phyloP scores from a whole-genome alignment of 2,113 vertebrate species.

The Zosterops pallidus region DNA sequence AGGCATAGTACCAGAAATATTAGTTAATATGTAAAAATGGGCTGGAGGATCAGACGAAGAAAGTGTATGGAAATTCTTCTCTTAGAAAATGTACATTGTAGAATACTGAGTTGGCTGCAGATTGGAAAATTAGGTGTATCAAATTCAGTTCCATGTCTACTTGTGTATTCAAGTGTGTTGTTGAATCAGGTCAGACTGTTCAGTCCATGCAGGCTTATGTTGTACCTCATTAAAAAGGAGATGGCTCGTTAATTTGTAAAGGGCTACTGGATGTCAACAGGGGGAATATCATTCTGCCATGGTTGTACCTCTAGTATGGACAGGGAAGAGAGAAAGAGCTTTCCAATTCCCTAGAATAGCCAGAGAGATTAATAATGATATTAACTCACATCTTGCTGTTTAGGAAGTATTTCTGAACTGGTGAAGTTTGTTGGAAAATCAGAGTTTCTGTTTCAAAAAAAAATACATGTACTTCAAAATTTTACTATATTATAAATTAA shows the following conservation, averaged over 20 bases:
- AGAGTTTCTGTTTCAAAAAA: not conserved
- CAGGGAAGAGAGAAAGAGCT: not conserved
- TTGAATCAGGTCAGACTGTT: not conserved
- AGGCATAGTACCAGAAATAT: not conserved
- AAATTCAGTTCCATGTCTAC: not conserved
- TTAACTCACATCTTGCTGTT: not conserved
- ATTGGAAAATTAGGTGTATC: not conserved
- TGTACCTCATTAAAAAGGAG: not conserved
- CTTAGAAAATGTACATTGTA: not conserved
- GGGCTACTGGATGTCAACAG: not conserved
- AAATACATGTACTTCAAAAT: not conserved
- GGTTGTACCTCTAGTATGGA: not conserved
- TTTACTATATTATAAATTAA: not conserved
- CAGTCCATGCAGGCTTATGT: not conserved
- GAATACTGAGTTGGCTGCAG: not conserved
- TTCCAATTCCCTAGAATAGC: not conserved
- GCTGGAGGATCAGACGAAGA: not conserved
- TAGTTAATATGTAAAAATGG: not conserved
- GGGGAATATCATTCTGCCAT: not conserved
- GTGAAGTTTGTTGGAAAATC: not conserved
- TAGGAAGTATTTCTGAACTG: not conserved
- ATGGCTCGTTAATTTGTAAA: not conserved
- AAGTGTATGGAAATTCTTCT: not conserved
- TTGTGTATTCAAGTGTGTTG: not conserved
- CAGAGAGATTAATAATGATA: not conserved